Conservation (phyloP, 2,888 invertebrate genomes). For the Oxystoma pomonae region DNA sequence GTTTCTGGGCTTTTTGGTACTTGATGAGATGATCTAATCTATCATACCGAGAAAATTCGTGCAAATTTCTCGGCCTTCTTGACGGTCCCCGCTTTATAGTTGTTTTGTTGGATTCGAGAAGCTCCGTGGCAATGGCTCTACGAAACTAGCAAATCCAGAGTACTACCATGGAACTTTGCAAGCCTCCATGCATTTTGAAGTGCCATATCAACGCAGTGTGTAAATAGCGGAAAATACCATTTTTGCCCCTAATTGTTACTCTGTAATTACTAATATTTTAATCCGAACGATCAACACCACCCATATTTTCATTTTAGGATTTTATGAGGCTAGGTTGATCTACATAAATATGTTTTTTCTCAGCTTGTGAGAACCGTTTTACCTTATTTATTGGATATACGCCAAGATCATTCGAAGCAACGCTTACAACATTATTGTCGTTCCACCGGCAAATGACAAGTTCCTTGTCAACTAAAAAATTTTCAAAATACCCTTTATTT, state of each 20-base stretch:
- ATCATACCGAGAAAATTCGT: slow-evolving; percentile 10
- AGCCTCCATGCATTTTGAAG: slow-evolving; percentile 21
- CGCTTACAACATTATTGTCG: slow-evolving; percentile 14
- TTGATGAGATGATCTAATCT: slow-evolving; percentile 7
- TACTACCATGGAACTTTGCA: slow-evolving; percentile 8
- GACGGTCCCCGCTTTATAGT: slow-evolving; percentile 9
- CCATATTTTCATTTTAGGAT: slow-evolving; percentile 9
- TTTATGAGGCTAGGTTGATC: slow-evolving; percentile 5
- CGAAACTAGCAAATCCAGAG: slow-evolving; percentile 8
- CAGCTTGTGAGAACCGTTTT: slow-evolving; percentile 5
- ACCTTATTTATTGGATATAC: not conserved
- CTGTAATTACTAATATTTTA: slow-evolving; percentile 5
- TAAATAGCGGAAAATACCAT: slow-evolving; percentile 29
- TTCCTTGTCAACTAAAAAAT: not conserved
- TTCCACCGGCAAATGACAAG: slow-evolving; percentile 10
- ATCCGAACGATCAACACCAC: slow-evolving; percentile 8
- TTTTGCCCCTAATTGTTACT: slow-evolving; percentile 25
- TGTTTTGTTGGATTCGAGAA: slow-evolving; percentile 5
- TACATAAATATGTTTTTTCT: slow-evolving; percentile 5
- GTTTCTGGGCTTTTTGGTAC: not conserved
- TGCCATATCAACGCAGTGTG: slow-evolving; percentile 25
- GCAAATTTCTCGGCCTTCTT: not conserved
- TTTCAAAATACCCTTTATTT: slow-evolving; percentile 4
- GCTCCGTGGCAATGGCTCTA: not conserved
- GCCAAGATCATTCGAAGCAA: slow-evolving; percentile 4